Evolutionary conservation across 1,140 invertebrate species (phyloP).

Genomic region (Scylla paramamosain): DNA sequence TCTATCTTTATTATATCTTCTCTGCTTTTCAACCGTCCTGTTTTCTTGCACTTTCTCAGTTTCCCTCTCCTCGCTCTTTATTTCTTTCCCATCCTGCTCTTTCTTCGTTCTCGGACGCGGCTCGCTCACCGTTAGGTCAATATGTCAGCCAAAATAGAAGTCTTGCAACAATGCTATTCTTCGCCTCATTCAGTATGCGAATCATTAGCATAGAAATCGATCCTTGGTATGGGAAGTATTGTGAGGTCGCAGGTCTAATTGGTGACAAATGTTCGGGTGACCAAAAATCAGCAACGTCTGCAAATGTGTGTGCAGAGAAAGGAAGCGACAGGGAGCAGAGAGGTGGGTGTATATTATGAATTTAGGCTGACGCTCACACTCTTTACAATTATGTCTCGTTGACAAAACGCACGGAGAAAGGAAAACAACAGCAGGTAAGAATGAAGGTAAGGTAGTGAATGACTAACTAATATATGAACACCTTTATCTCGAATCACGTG

Average conservation of each 20-base stretch:
- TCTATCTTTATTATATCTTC: not conserved
- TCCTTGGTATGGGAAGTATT: constrained; percentile 50
- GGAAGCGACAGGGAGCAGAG: not conserved
- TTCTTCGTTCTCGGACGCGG: too few species aligned
- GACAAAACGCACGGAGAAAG: too few species aligned
- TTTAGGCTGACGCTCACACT: not conserved
- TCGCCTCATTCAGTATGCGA: constrained; percentile 27
- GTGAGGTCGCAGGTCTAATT: constrained; percentile 48
- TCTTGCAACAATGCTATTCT: constrained; percentile 42
- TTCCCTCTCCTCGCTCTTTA: not conserved
- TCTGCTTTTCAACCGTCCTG: not conserved
- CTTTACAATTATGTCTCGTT: too few species aligned
- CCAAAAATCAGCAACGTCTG: constrained; percentile 49
- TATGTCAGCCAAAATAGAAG: constrained; percentile 47
- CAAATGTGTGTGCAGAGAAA: not conserved
- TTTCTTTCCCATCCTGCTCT: not conserved
- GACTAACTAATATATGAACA: too few species aligned
- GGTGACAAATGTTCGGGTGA: constrained; percentile 38
- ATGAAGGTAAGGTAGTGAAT: too few species aligned
- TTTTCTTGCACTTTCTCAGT: constrained; percentile 16
- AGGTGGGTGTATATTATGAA: not conserved
- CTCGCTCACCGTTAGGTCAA: constrained; percentile 1
- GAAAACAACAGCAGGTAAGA: too few species aligned
- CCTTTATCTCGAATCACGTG: too few species aligned
- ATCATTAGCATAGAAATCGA: constrained; percentile 55